phyloP scores from a whole-genome alignment of 2,113 vertebrate species.

The Solea solea region DNA sequence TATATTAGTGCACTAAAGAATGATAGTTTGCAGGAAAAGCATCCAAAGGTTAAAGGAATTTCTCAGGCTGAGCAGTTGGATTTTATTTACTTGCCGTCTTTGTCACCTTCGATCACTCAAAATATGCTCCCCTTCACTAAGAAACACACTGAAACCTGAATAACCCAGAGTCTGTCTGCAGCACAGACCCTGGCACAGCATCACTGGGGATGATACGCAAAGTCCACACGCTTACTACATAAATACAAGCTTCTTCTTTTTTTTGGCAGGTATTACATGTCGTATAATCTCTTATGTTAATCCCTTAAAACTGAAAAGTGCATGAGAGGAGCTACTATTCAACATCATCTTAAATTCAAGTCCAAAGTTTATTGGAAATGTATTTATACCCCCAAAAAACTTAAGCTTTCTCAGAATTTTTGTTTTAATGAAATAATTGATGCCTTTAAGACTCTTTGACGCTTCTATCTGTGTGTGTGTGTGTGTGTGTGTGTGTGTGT shows the following conservation, averaged over 20 bases:
- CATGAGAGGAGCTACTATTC: background rate
- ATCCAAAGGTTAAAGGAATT: too few relatives aligned
- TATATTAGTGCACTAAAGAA: too few relatives aligned
- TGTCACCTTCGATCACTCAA: too few relatives aligned
- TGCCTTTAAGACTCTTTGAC: background rate
- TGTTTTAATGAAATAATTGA: background rate
- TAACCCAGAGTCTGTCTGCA: background rate
- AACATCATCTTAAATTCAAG: background rate
- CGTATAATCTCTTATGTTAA: background rate
- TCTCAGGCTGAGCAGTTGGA: too few relatives aligned
- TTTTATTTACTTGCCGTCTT: too few relatives aligned
- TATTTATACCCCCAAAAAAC: too few relatives aligned
- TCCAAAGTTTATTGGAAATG: too few relatives aligned
- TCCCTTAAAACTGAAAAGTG: background rate
- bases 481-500: slow-evolving; percentile 7
- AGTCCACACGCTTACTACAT: background rate
- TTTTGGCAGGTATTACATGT: background rate
- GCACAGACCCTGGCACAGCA: background rate
- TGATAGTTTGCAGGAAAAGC: too few relatives aligned
- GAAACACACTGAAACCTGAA: background rate
- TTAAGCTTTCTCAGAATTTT: too few relatives aligned
- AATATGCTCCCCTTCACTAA: too few relatives aligned
- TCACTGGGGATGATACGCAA: background rate
- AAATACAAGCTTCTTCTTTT: background rate
- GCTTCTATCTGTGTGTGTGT: too few relatives aligned